Percentiles rank a stretch among this genome's conserved stretches.
These are phyloP conservation scores for Sialia sialis DNA, from an alignment of 2,113 vertebrate genomes.

Conservation along the genomic window DNA sequence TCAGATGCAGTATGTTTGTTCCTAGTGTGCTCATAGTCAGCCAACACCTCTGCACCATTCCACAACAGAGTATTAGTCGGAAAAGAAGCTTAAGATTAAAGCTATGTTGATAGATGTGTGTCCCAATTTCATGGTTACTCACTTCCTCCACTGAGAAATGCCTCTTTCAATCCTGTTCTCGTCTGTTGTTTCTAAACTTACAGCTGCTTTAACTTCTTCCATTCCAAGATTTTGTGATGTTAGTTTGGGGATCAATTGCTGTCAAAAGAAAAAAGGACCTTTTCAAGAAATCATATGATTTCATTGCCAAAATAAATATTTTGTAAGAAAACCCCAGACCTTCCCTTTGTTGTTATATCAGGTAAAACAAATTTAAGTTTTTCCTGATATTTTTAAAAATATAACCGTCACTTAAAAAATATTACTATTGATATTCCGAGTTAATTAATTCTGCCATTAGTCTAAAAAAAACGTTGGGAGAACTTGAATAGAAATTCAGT, in stretches of 20 bases:
- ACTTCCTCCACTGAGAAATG: background rate
- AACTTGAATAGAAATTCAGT: background rate
- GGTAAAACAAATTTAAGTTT: background rate
- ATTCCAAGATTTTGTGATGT: background rate
- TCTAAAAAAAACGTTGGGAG: background rate
- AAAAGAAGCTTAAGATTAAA: constrained; percentile 59
- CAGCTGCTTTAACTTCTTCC: background rate
- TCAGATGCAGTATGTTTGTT: background rate
- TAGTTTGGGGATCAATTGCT: background rate
- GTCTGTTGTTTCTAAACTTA: background rate
- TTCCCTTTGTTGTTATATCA: background rate
- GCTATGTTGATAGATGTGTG: constrained; percentile 5
- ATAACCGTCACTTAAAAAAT: background rate
- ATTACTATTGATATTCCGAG: background rate
- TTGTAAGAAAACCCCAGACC: background rate
- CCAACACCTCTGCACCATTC: background rate
- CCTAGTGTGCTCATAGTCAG: background rate
- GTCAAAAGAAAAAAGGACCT: background rate
- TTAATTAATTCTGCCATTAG: background rate
- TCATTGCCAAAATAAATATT: background rate
- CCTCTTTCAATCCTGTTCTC: background rate
- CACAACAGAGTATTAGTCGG: background rate
- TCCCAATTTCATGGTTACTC: constrained; percentile 31
- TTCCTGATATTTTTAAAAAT: background rate
- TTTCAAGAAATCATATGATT: background rate